These are phyloP conservation scores for Sphaerophoria rueppellii DNA, from an alignment of 2,888 invertebrate genomes.

Conservation along the genomic window DNA sequence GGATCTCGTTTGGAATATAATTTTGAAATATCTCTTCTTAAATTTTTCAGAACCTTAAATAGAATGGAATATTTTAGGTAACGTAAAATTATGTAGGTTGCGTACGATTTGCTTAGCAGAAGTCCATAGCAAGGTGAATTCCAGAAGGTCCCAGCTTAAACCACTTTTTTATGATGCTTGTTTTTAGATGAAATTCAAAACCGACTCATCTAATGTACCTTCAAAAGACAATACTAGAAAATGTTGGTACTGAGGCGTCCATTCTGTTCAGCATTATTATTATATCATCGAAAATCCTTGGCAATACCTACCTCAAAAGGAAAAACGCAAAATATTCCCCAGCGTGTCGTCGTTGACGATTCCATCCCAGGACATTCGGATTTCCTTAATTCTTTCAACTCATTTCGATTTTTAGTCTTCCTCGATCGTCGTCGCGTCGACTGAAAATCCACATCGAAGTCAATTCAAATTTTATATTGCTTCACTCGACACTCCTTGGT, in stretches of 20 bases:
- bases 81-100: no score
- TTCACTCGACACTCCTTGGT: neutral
- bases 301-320: conserved; percentile 37
- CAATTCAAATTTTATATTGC: conserved; percentile 60
- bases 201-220: neutral
- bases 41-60: no score
- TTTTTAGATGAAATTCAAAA: no score
- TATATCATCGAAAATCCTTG: conserved; percentile 1
- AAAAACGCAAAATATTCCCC: conserved; percentile 29
- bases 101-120: no score
- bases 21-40: no score
- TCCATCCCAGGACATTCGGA: conserved; percentile 23
- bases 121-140: no score
- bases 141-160: no score
- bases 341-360: conserved; percentile 7
- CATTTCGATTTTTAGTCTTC: conserved; percentile 6
- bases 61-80: no score
- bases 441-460: conserved; percentile 37
- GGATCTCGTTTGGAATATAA: no score
- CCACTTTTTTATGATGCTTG: no score
- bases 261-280: conserved; percentile 1
- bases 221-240: neutral
- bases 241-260: neutral
- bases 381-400: conserved; percentile 39
- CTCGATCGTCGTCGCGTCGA: conserved; percentile 13